Evolutionary conservation across 2,888 invertebrate genomes (phyloP), one percentile per base, ranked within the genome.

Genomic region (Podotricha telesiphe): DNA sequence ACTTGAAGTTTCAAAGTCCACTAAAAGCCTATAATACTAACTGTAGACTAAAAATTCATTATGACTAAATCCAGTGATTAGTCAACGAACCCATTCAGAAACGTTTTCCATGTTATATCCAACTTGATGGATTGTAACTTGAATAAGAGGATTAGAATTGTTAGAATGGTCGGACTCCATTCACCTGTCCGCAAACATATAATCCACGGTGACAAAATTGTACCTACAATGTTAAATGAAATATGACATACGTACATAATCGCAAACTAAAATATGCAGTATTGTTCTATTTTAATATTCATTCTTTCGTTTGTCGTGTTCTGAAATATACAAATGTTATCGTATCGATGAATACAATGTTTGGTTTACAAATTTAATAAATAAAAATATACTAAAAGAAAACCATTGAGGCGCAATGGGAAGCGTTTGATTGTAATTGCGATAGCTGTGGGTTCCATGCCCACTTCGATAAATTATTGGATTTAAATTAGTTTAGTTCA

Each of bases 71-170:
- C 22, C n/a, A 45, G 22, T 6, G 10, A 22, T 59, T 22, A 45
- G n/a, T n/a, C n/a, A 10, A 40, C 22, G 13, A 7, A 22, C 7
- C 42, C 42, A 59, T 45, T 59, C n/a, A 59, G 5, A 22, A 58
- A 58, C 22, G 22, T 20, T 42, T 59, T 11, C 22, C n/a, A 59
- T 59, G 50, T 66, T 47, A 58, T 15, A 58, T 22, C 19, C 20
- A 22, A 56, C 53, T 42, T 50, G 50, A 66, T 37, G 58, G 48
- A 66, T 22, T 64, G 17, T 17, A 66, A 40, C 50, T 59, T 20
- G 51, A 58, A 48, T 61, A 66, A 62, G 67, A 65, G 69, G 65
- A 69, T 67, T 72, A 69, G 6, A 19, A 50, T 34, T 59, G 37
- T 55, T 50, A 37, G 40, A 55, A 48, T 59, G 50, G 65, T 47